Evolutionary conservation across 2,797 vertebrate species (phyloP).

Genomic region (Karalla daura): DNA sequence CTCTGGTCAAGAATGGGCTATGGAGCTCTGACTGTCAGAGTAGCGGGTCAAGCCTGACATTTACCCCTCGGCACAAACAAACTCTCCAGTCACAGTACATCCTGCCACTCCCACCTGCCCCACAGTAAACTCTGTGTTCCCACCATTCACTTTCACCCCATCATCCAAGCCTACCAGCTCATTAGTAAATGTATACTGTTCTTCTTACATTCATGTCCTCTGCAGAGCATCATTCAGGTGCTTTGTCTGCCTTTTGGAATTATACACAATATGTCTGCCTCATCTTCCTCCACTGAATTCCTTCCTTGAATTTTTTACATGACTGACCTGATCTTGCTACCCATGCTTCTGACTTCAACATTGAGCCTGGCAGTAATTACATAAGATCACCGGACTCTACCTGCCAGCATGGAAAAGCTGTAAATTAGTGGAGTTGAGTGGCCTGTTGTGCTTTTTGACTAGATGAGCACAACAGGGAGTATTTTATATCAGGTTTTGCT

Average conservation of each 20-base stretch:
- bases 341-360: neutral
- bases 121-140: neutral
- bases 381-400: neutral
- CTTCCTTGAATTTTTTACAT: neutral
- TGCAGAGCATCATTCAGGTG: neutral
- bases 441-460: neutral
- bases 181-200: neutral
- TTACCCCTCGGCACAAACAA: too few relatives aligned
- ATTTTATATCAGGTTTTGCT: neutral
- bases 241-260: neutral
- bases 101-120: neutral
- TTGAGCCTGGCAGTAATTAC: neutral
- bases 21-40: neutral
- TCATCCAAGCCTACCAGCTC: neutral
- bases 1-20: neutral
- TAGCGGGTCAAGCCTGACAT: neutral
- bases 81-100: neutral
- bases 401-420: neutral
- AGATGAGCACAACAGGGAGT: neutral
- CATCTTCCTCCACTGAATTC: neutral
- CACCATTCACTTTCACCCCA: neutral
- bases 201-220: neutral
- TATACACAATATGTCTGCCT: neutral
- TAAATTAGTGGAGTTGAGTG: neutral
- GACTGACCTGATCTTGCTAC: neutral